Percentiles rank a stretch among this genome's conserved stretches.
phyloP scores from a whole-genome alignment of 2,888 invertebrate species.

The Eudemis profundana region DNA sequence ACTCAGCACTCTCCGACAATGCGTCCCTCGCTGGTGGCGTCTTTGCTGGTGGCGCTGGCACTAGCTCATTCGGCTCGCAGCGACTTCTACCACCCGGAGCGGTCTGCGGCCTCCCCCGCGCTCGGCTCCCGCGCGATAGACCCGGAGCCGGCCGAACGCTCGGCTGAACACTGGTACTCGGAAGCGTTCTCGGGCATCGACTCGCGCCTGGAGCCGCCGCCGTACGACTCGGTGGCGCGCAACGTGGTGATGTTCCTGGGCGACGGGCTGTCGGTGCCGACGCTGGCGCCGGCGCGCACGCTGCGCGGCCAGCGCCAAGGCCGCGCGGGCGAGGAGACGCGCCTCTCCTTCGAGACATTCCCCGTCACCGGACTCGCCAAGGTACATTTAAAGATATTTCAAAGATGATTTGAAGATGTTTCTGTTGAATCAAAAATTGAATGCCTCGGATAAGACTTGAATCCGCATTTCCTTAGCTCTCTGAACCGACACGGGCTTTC shows the following conservation, averaged over 20 bases:
- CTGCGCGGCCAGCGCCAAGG: slow-evolving; percentile 86
- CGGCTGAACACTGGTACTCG: slow-evolving; percentile 48
- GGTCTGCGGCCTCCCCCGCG: slow-evolving; percentile 79
- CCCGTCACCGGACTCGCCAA: slow-evolving; percentile 87
- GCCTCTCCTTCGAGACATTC: slow-evolving; percentile 87
- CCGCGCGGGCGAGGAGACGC: slow-evolving; percentile 85
- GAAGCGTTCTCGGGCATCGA: slow-evolving; percentile 48
- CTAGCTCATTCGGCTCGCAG: slow-evolving; percentile 10
- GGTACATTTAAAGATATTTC: slow-evolving; percentile 64
- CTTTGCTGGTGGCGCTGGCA: background rate
- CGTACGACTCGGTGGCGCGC: slow-evolving; percentile 70
- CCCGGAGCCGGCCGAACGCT: slow-evolving; percentile 82
- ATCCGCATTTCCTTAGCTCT: no score
- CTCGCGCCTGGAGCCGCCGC: slow-evolving; percentile 58
- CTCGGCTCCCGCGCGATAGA: slow-evolving; percentile 62
- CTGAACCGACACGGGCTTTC: no score
- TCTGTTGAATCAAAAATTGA: no score
- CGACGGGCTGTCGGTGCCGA: slow-evolving; percentile 90
- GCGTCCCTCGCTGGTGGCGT: background rate
- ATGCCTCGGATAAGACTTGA: no score
- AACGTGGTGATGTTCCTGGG: slow-evolving; percentile 89
- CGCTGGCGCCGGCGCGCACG: slow-evolving; percentile 87
- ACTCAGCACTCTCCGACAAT: background rate
- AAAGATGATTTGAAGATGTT: no score
- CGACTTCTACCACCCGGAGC: slow-evolving; percentile 57